Conservation (phyloP, 2,797 vertebrate species). For the Schizothorax lantsangensis region DNA sequence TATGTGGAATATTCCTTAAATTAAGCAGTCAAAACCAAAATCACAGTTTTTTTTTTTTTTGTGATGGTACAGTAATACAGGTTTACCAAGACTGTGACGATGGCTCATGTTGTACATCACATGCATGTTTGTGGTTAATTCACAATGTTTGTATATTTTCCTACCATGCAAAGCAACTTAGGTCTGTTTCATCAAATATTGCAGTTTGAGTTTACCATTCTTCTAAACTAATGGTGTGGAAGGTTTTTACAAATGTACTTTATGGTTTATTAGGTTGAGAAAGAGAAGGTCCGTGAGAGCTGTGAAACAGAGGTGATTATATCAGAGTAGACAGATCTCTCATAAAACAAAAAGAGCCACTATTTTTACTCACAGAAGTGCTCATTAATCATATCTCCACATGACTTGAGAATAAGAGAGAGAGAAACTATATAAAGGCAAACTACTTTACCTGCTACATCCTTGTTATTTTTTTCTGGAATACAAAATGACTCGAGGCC, state of each 20-base stretch:
- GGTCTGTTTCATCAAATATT: constrained; percentile 1
- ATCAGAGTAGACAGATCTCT: constrained; percentile 35
- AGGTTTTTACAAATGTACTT: neutral
- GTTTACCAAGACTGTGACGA: neutral
- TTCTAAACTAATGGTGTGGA: neutral
- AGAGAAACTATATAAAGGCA: constrained; percentile 4
- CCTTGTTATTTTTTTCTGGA: neutral
- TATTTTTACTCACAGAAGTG: constrained; percentile 31
- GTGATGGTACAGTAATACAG: neutral
- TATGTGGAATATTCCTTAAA: too few relatives aligned
- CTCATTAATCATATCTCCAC: constrained; percentile 46
- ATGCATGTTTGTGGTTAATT: neutral
- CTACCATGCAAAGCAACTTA: neutral
- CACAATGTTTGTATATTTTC: neutral
- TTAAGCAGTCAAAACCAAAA: too few relatives aligned
- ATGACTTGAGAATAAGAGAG: constrained; percentile 16
- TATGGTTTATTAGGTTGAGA: constrained; percentile 14
- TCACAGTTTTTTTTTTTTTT: too few relatives aligned
- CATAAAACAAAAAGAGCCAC: neutral
- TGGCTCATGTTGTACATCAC: neutral
- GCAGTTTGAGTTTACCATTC: neutral
- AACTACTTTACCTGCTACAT: neutral
- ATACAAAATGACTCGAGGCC: neutral
- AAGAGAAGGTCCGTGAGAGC: constrained; percentile 24
- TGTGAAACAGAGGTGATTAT: constrained; percentile 41